A percentile compares a stretch with the other conserved stretches of the same genome.
These are phyloP conservation scores for Eospalax fontanierii DNA, from an alignment of 2,797 vertebrate species.

Conservation along the genomic window DNA sequence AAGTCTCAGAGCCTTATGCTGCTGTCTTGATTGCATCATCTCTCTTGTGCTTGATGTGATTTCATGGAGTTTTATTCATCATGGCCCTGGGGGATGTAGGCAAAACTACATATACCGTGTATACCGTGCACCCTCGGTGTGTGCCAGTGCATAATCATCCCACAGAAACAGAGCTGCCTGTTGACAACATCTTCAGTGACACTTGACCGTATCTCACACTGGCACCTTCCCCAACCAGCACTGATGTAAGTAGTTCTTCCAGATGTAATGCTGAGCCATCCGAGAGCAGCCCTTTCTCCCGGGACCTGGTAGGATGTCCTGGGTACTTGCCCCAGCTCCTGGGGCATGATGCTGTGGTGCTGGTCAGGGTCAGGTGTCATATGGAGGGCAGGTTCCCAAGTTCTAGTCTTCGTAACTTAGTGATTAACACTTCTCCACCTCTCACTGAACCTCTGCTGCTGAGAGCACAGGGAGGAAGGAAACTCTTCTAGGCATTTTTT, in stretches of 20 bases:
- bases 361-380: background rate
- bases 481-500: background rate
- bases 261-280: background rate
- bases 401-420: background rate
- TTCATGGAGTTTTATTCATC: background rate
- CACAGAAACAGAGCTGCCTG: background rate
- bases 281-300: background rate
- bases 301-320: background rate
- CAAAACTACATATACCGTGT: background rate
- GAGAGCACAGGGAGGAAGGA: background rate
- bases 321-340: background rate
- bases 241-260: background rate
- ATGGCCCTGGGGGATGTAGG: background rate
- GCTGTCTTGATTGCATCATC: background rate
- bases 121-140: background rate
- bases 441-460: background rate
- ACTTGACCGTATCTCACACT: fast-evolving
- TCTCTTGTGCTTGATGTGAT: background rate
- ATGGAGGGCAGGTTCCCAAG: fast-evolving
- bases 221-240: background rate
- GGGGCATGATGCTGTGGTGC: background rate
- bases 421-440: background rate
- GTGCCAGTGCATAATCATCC: background rate
- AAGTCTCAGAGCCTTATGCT: background rate
- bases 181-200: background rate